Evolutionary conservation across 64 coral and sea anemone species (phyloP).

Genomic region (Porites lutea): DNA sequence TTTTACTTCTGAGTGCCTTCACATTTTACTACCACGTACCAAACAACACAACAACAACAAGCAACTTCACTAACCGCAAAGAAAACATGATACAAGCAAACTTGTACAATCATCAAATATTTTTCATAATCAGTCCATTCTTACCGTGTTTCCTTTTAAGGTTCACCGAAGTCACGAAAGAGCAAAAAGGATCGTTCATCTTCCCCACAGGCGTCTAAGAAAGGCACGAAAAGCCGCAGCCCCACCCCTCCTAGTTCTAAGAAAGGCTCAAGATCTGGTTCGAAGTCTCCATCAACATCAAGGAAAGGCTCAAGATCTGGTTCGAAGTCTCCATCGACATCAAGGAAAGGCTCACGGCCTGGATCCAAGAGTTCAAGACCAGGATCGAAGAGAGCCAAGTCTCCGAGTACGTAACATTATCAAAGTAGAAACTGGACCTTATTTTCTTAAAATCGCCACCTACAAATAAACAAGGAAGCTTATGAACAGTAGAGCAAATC

Average conservation of each 20-base stretch:
- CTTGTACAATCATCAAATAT: not conserved
- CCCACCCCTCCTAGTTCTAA: constrained; percentile 80
- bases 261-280: constrained; percentile 67
- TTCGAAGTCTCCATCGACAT: constrained; percentile 91
- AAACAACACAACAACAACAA: no score
- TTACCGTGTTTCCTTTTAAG: not conserved
- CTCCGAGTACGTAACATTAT: constrained; percentile 72
- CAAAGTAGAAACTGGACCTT: no score
- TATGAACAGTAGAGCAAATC: no score
- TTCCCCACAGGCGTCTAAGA: constrained; percentile 79
- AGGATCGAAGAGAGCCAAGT: constrained; percentile 85
- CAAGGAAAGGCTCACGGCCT: constrained; percentile 88
- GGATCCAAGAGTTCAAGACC: constrained; percentile 85
- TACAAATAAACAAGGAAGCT: no score
- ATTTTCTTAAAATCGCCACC: no score
- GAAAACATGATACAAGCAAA: not conserved
- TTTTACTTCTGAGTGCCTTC: no score
- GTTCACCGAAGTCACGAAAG: constrained; percentile 78
- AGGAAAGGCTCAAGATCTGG: constrained; percentile 83
- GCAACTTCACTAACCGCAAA: no score
- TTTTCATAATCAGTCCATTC: not conserved
- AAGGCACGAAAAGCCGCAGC: constrained; percentile 80
- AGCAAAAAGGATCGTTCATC: constrained; percentile 90
- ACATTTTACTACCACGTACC: no score
- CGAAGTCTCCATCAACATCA: constrained; percentile 93